phyloP scores from a whole-genome alignment of 2,888 invertebrate species.

The Amiota communis region DNA sequence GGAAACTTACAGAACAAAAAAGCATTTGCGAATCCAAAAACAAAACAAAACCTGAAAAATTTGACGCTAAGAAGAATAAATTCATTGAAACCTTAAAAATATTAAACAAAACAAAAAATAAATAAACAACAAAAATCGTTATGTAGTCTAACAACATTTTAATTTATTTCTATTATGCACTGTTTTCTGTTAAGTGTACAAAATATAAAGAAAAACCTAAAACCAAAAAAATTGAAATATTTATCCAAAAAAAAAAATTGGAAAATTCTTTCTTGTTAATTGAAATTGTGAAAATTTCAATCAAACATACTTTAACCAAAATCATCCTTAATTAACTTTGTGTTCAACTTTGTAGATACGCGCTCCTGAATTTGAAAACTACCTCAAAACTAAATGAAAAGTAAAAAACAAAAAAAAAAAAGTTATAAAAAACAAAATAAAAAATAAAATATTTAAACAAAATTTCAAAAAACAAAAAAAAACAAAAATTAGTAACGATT shows the following conservation, averaged over 20 bases:
- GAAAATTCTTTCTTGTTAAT: not conserved
- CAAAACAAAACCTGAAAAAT: constrained; percentile 19
- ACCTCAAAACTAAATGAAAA: constrained; percentile 58
- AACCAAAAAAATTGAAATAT: constrained; percentile 30
- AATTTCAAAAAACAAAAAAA: not conserved
- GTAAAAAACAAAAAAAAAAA: constrained; percentile 36
- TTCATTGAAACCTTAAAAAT: constrained; percentile 51
- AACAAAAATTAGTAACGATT: constrained; percentile 37
- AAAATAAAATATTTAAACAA: constrained; percentile 8
- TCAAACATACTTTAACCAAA: constrained; percentile 7
- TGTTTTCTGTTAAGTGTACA: constrained; percentile 63
- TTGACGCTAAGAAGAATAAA: not conserved
- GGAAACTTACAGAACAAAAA: constrained; percentile 33
- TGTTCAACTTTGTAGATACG: constrained; percentile 64
- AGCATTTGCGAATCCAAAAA: constrained; percentile 15
- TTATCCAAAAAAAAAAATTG: constrained; percentile 31
- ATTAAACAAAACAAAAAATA: constrained; percentile 24
- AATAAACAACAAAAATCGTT: constrained; percentile 38
- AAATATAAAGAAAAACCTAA: constrained; percentile 39
- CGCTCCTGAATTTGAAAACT: constrained; percentile 66
- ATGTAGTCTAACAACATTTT: constrained; percentile 32
- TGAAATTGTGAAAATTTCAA: not conserved
- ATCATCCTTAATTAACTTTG: constrained; percentile 44
- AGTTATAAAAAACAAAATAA: constrained; percentile 46
- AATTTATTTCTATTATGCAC: constrained; percentile 62